Evolutionary conservation across 2,797 vertebrate species (phyloP), one percentile per base, ranked within the genome.

Genomic region (Pseudotriccus pelzelni): DNA sequence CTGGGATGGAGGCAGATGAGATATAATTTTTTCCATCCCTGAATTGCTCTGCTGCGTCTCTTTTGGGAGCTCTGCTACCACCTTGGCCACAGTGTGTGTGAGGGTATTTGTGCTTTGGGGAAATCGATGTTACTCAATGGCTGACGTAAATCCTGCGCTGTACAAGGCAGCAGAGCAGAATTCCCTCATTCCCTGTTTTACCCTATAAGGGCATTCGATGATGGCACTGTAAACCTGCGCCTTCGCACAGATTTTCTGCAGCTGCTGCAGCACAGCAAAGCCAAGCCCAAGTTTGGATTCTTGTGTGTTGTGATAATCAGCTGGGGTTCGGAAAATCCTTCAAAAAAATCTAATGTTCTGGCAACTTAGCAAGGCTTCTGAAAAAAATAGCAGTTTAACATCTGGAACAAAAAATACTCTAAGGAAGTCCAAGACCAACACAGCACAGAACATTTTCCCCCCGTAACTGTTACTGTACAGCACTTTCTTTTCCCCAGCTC

Each of bases 161-260:
- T 64, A 89, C 3, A 1, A 95, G 89, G 89, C 97, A 95, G 84
- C 43, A 52, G 89, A 96, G 73, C 67, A 94, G 91, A 95, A 94
- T 84, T 73, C 67, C 80, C 85, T 89, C 28, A 46, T 83, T 93
- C 93, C 94, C 59, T 81, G 64, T 72, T 97, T 98, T 97, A 97
- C 98, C 98, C 97, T 98, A 98, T 97, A 98, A 98, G 98, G 98
- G 43, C 96, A 96, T 97, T 96, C 19, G 34, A 87, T 94, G 94
- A 97, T 96, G 88, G 87, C 23, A 47, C 89, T 62, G 52, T 63
- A 47, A 96, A 96, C 94, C 97, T 97, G 95, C 53, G 59, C 85
- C 96, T 97, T 96, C 6, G 7, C 92, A 96, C 98, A 97, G 95
- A 97, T 97, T 98, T 98, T 79, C 55, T 97, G 97, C 98, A 99